These are phyloP conservation scores for Allacma fusca DNA, from an alignment of 2,888 invertebrate genomes.

Conservation along the genomic window DNA sequence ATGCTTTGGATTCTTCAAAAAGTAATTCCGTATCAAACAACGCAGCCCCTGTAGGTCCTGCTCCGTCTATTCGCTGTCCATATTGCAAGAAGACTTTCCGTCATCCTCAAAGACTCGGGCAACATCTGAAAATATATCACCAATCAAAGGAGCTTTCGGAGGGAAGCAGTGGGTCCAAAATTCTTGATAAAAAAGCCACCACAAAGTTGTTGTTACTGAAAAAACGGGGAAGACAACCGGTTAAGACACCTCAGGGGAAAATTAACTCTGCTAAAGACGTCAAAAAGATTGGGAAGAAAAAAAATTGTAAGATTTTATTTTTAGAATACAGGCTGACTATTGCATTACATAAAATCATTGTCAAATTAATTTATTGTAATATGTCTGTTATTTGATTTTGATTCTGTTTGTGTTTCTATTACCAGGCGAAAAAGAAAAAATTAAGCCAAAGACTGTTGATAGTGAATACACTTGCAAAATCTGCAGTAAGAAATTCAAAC, in stretches of 20 bases:
- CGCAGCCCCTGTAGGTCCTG: not conserved
- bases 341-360: no score
- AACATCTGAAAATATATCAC: constrained; percentile 28
- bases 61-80: constrained; percentile 6
- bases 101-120: constrained; percentile 14
- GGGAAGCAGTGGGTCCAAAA: no score
- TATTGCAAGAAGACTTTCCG: constrained; percentile 27
- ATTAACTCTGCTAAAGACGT: no score
- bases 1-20: not conserved
- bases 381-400: no score
- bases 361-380: no score
- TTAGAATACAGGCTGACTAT: no score
- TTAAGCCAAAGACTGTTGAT: no score
- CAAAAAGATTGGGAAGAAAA: no score
- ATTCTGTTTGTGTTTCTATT: no score
- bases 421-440: no score
- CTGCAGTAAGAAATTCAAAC: constrained; percentile 20
- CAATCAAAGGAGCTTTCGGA: constrained; percentile 5
- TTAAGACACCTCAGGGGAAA: no score
- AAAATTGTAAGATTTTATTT: no score
- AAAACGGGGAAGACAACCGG: constrained; percentile 14
- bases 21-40: not conserved
- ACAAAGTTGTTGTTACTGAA: not conserved
- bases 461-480: not conserved
- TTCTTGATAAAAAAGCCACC: not conserved